A percentile compares a stretch with the other conserved stretches of the same genome.
phyloP scores from a whole-genome alignment of 2,113 vertebrate species.

The Oxyruncus cristatus region DNA sequence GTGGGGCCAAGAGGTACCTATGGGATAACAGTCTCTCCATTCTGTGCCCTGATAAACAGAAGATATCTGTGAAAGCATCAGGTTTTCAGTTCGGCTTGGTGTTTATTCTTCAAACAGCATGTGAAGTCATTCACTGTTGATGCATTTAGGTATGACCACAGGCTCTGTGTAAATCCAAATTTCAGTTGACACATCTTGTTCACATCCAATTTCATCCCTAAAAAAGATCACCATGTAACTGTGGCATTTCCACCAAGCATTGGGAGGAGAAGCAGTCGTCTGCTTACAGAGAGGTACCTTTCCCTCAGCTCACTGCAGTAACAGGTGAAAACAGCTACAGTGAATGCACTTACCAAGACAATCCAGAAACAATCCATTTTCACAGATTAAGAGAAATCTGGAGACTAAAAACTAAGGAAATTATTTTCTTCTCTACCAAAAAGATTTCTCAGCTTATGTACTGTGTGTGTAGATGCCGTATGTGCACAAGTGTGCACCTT shows the following conservation, averaged over 20 bases:
- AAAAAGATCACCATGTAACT: neutral
- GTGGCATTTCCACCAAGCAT: neutral
- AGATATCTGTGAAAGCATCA: neutral
- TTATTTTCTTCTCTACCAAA: neutral
- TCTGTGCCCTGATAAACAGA: neutral
- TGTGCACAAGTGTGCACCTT: neutral
- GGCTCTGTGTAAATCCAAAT: neutral
- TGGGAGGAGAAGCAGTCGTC: neutral
- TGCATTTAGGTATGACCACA: neutral
- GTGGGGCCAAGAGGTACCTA: neutral
- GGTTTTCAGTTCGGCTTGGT: neutral
- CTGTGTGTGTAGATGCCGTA: too few relatives aligned
- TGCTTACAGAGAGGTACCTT: neutral
- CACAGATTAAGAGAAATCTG: neutral
- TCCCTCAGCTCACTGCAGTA: neutral
- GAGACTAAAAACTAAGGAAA: neutral
- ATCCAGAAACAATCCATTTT: neutral
- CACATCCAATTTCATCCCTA: rapidly evolving
- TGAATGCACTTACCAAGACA: neutral
- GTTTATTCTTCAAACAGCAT: neutral
- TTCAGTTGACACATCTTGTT: neutral
- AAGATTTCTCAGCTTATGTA: neutral
- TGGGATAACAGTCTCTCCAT: neutral
- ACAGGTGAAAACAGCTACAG: neutral
- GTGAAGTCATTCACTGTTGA: neutral